Base-by-base conservation (phyloP, 37 sponge, comb jelly and placozoan species). In the Diacarnus erythraeanus region DNA sequence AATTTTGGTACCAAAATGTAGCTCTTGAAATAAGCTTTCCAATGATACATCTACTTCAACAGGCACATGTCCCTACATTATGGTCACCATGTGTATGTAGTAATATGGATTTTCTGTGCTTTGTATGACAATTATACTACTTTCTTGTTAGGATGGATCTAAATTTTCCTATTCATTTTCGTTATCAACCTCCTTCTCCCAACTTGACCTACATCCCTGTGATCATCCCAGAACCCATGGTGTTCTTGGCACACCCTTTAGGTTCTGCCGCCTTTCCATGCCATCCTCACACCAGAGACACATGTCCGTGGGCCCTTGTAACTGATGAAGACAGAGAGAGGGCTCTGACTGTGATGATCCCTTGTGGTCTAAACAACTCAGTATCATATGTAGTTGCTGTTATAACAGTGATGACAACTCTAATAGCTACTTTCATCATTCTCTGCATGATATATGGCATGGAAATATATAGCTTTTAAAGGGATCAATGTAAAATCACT, bases 131-230 rank as follows among this genome's bases (percentile, higher is more conserved):
- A n/a, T n/a, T n/a, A n/a, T n/a, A n/a, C n/a, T n/a, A n/a, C n/a
- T n/a, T n/a, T n/a, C n/a, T 17, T 54, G 56, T 54, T 44, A 77
- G 77, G 38, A 38, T 22, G 22, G 35, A 63, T 64, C 31, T 64
- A 64, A 59, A 64, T 35, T 1, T 79, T 25, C 79, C 79, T 20
- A 51, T 79, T 51, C 79, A 79, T 34, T 79, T 79, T 34, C 79
- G 79, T n/a, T 79, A 79, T 36, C 79, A 79, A 34, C 36, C 57
- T 1, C 79, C 79, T 54, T 59, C 59, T 2, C 3, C 63, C n/a
- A 26, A 79, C 38, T 63, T 31, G 0, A 21, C 10, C 27, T 79
- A 79, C 38, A 31, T 15, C 9, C 9, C 69, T 20, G 69, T 79
- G 12, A 40, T 4, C 35, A 30, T 79, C 37, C 79, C 79, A 27